A percentile compares a stretch with the other conserved stretches of the same genome.
Conservation (phyloP, 92 coral and sea anemone species). For the Muricea muricata region DNA sequence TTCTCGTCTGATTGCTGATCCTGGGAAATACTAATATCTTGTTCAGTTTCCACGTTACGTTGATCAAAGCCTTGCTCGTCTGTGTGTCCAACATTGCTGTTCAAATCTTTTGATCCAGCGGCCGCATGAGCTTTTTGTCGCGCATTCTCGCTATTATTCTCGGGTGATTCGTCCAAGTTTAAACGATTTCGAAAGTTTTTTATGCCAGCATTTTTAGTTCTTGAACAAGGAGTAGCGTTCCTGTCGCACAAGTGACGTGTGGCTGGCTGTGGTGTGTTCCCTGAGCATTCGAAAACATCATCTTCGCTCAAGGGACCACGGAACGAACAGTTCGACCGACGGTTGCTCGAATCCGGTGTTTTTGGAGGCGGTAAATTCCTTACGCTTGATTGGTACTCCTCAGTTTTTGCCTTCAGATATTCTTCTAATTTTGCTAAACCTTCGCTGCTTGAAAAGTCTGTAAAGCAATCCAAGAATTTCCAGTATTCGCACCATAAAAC, state of each 20-base stretch:
- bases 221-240: not conserved
- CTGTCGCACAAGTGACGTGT: not conserved
- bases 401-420: conserved; percentile 62
- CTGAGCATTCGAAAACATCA: not conserved
- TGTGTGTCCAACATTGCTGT: not conserved
- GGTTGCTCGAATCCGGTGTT: not conserved
- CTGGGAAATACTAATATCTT: not conserved
- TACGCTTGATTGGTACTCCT: not conserved
- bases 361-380: not conserved
- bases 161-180: conserved; percentile 6
- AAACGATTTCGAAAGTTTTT: conserved; percentile 29
- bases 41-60: not conserved
- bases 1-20: not conserved
- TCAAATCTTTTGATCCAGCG: not conserved
- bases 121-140: not conserved
- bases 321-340: not conserved
- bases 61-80: not conserved
- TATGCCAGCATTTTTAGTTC: not conserved
- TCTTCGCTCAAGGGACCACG: not conserved
- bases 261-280: not conserved
- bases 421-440: conserved; percentile 82
- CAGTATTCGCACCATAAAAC: conserved; percentile 92
- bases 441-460: conserved; percentile 73
- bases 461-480: conserved; percentile 83
- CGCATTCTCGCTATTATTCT: not conserved